A percentile compares a stretch with the other conserved stretches of the same genome.
phyloP scores from a whole-genome alignment of 2,797 vertebrate genomes.

The Alfaro cultratus region DNA sequence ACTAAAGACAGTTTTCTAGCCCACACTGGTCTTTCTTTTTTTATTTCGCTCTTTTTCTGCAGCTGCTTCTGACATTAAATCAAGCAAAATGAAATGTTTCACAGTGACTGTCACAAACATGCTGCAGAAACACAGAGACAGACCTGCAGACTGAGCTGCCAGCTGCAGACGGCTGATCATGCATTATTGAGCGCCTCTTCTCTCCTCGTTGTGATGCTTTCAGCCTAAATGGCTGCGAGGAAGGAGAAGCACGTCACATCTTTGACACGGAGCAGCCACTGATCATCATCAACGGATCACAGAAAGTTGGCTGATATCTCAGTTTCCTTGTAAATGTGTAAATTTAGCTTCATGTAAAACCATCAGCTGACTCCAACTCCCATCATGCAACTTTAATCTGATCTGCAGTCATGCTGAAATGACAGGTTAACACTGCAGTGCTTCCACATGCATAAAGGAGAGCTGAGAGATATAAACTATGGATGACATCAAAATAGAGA shows the following conservation, averaged over 20 bases:
- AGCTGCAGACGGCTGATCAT: conserved; percentile 54
- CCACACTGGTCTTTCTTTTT: neutral
- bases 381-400: conserved; percentile 47
- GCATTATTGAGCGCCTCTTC: conserved; percentile 42
- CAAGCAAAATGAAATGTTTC: neutral
- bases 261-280: neutral
- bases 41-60: neutral
- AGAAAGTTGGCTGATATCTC: too few relatives aligned
- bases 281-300: neutral
- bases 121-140: neutral
- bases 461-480: neutral
- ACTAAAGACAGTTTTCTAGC: neutral
- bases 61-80: neutral
- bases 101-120: neutral
- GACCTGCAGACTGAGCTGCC: conserved; percentile 33
- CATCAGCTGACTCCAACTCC: conserved; percentile 24
- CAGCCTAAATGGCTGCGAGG: neutral
- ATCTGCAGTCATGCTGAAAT: conserved; percentile 16
- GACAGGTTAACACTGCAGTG: neutral
- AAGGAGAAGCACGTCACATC: neutral
- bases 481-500: neutral
- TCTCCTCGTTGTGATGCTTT: neutral
- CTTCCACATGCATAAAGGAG: neutral
- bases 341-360: conserved; percentile 8
- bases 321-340: neutral